phyloP scores from a whole-genome alignment of 2,113 vertebrate genomes.

The Sebastes fasciatus region DNA sequence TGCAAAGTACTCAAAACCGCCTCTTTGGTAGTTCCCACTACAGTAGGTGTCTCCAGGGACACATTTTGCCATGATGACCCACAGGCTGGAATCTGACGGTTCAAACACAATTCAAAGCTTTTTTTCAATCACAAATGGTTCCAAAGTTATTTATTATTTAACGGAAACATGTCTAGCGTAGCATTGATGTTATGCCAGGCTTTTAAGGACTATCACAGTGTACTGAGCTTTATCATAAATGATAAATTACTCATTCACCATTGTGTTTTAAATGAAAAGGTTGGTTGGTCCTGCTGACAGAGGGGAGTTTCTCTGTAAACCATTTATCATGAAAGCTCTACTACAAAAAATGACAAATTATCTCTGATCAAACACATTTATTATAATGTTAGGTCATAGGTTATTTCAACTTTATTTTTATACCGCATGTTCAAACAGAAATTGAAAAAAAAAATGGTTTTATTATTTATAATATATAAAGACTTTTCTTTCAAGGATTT shows the following conservation, averaged over 20 bases:
- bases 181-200: too few species aligned
- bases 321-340: too few species aligned
- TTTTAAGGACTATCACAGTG: neutral
- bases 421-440: neutral
- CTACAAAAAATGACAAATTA: neutral
- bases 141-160: too few species aligned
- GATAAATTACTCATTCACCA: slow-evolving; percentile 2
- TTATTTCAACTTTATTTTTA: neutral
- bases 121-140: too few species aligned
- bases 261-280: slow-evolving; percentile 1
- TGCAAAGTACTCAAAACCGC: too few species aligned
- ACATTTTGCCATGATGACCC: too few species aligned
- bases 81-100: too few species aligned
- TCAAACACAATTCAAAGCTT: too few species aligned
- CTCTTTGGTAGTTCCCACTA: too few species aligned
- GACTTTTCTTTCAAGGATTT: neutral
- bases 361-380: neutral
- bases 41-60: neutral
- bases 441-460: neutral
- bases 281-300: neutral
- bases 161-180: too few species aligned
- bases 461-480: neutral
- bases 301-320: neutral
- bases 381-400: neutral
- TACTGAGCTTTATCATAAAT: slow-evolving; percentile 5